These are phyloP conservation scores for pig (Sus scrofa) DNA, from an alignment of 2,113 vertebrate species.

Conservation along the genomic window DNA sequence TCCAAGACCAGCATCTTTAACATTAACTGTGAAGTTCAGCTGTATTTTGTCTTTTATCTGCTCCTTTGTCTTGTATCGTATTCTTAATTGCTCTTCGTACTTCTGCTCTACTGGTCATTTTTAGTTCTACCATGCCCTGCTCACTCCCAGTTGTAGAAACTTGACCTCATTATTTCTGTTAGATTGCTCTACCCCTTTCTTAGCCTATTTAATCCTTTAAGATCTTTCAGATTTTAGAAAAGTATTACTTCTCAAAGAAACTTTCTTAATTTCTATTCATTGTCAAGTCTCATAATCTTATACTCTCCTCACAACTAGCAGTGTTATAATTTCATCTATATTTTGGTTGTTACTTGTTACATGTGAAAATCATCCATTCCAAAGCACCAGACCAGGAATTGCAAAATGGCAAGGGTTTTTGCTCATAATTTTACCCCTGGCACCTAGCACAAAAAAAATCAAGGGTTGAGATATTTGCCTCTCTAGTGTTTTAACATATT, in stretches of 20 bases:
- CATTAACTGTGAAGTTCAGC: background rate
- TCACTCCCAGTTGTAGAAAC: background rate
- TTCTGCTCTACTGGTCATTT: background rate
- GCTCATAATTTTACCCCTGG: background rate
- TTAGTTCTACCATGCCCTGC: too few relatives aligned
- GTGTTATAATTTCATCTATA: background rate
- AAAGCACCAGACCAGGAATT: background rate
- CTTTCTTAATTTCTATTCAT: background rate
- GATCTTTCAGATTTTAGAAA: background rate
- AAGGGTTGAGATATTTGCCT: background rate
- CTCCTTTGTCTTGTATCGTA: background rate
- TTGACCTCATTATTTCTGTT: too few relatives aligned
- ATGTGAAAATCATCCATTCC: background rate
- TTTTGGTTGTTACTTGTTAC: background rate
- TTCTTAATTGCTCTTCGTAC: background rate
- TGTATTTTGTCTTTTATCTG: background rate
- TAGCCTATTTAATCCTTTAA: background rate
- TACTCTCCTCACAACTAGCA: background rate
- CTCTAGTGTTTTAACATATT: background rate
- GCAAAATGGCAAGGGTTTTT: background rate
- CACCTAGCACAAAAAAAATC: background rate
- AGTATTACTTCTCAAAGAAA: background rate
- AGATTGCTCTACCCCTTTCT: background rate
- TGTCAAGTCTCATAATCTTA: background rate
- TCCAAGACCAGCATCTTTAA: background rate